These are phyloP conservation scores for Cactoblastis cactorum DNA, from an alignment of 2,888 invertebrate genomes.

Conservation along the genomic window DNA sequence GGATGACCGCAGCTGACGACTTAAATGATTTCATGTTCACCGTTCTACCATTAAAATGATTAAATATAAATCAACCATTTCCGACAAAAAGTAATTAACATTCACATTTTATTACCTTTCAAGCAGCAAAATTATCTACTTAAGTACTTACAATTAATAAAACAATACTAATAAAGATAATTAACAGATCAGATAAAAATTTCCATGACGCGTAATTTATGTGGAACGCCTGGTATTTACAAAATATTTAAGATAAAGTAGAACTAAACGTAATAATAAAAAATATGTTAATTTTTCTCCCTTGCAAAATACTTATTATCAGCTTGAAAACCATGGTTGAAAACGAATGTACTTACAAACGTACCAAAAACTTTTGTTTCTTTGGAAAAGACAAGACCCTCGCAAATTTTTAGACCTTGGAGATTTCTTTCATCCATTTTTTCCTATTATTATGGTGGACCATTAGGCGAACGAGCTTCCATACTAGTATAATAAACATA, in stretches of 20 bases:
- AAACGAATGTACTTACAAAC: no score
- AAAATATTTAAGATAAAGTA: no score
- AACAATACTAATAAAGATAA: no score
- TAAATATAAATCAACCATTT: background rate
- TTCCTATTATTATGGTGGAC: constrained; percentile 16
- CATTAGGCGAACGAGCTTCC: constrained; percentile 24
- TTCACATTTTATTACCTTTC: no score
- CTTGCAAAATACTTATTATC: no score
- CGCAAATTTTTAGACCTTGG: background rate
- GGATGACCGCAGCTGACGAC: constrained; percentile 58
- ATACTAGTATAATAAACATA: constrained; percentile 32
- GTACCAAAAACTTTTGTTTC: constrained; percentile 5
- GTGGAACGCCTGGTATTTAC: no score
- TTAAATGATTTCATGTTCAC: constrained; percentile 24
- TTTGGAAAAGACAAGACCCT: background rate
- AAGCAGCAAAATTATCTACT: no score
- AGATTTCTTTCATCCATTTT: constrained; percentile 3
- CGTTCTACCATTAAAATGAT: constrained; percentile 17
- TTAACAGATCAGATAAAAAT: background rate
- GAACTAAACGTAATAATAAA: background rate
- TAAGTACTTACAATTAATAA: no score
- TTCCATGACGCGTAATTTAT: no score
- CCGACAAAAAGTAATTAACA: no score
- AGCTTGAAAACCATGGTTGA: no score
- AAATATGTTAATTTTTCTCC: no score